Base-by-base conservation (phyloP, 2,888 invertebrate species). In the Acheta domesticus region DNA sequence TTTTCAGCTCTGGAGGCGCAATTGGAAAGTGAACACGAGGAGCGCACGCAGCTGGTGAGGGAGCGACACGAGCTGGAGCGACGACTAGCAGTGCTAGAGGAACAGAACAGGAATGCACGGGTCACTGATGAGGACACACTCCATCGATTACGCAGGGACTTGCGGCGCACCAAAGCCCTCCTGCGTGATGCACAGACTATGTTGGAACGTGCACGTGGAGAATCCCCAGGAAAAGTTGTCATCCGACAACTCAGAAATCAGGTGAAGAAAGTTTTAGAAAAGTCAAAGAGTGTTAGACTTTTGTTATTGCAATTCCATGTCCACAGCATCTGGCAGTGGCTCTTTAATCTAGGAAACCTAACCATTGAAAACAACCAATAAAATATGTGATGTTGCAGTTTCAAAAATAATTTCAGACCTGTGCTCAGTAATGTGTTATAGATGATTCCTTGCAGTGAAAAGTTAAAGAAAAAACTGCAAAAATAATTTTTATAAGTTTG, bases 31-130 rank as follows among this genome's bases (percentile, higher is more conserved):
- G 97, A 98, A 86, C 97, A 97, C 86, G 94, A 96, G 82, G 97
- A 97, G 86, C 91, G 97, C 74, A 96, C 96, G 73, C 87, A 93
- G 81, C 88, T 97, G 77, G 87, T 96, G 73, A 91, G 96, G 16
- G 97, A 98, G 85, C 95, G 97, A 81, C 96, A 97, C 86, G 96
- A 97, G 84, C 87, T 98, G 81, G 98, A 98, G 87, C 89, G 96
- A 8, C 91, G 96, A 14, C 88, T 97, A 20, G 92, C 94, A 20
- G 91, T 94, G 48, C 89, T 94, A 36, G 93, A 94, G 83, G 95
- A 96, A 85, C 77, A 74, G 76, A 94, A 93, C 82, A 89, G 94
- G 50, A 91, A 91, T 0, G 93, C 93, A 84, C 89, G 92, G 21
- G 92, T 91, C 78, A 92, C 92, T 36, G 93, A 94, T 78, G 94